A percentile compares a stretch with the other conserved stretches of the same genome.
Evolutionary conservation across 2,888 invertebrate genomes (phyloP).

Genomic region (Bellardia pandia): DNA sequence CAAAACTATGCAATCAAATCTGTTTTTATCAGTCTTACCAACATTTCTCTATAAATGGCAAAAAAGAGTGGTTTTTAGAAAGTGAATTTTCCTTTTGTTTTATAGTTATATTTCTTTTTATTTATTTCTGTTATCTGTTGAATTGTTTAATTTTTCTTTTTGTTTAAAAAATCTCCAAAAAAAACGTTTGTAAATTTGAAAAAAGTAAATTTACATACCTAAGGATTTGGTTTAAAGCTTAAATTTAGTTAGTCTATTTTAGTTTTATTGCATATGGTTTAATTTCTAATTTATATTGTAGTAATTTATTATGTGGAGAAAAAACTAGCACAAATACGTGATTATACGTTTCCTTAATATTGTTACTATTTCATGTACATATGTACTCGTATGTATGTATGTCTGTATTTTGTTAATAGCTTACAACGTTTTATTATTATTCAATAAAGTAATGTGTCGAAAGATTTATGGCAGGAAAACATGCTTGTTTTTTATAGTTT

Average conservation of each 20-base stretch:
- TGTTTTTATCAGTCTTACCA: slow-evolving; percentile 26
- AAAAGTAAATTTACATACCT: background rate
- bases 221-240: background rate
- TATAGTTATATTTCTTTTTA: background rate
- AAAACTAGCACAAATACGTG: slow-evolving; percentile 66
- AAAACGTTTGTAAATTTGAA: background rate
- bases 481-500: background rate
- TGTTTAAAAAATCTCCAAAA: background rate
- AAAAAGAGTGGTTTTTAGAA: slow-evolving; percentile 66
- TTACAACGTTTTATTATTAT: slow-evolving; percentile 27
- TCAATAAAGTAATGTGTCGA: slow-evolving; percentile 44
- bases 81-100: slow-evolving; percentile 66
- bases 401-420: background rate
- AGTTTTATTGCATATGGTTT: background rate
- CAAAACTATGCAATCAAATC: slow-evolving; percentile 51
- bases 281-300: slow-evolving; percentile 12
- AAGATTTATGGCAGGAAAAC: slow-evolving; percentile 58
- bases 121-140: background rate
- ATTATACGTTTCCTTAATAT: slow-evolving; percentile 59
- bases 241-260: background rate
- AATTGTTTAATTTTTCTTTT: background rate
- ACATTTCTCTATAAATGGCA: slow-evolving; percentile 58
- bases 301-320: slow-evolving; percentile 32
- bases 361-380: background rate
- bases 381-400: background rate